Conservation (phyloP, 1,140 invertebrate species). For the Mya arenaria region DNA sequence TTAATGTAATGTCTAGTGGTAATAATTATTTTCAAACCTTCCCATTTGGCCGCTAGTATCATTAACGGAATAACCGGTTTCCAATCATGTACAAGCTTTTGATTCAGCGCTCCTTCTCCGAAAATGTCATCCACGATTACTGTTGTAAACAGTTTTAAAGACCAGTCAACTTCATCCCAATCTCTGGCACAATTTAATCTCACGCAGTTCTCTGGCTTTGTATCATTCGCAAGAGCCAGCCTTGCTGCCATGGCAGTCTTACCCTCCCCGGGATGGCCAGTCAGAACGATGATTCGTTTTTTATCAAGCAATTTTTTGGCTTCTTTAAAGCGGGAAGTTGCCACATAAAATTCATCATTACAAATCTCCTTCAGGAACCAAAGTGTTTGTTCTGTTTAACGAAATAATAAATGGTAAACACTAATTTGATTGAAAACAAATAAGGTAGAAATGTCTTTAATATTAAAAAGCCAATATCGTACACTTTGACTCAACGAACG, state of each 20-base stretch:
- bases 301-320: neutral
- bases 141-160: conserved; percentile 3
- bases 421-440: too few relatives aligned
- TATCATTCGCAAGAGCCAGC: neutral
- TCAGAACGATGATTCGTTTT: neutral
- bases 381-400: too few relatives aligned
- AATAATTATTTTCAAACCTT: neutral
- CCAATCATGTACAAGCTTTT: neutral
- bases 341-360: neutral
- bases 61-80: neutral
- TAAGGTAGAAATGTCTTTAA: too few relatives aligned
- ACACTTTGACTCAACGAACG: too few relatives aligned
- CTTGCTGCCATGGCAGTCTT: conserved; percentile 34
- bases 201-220: neutral
- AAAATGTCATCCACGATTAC: conserved; percentile 45
- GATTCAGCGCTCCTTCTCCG: conserved; percentile 19
- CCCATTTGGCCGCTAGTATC: neutral
- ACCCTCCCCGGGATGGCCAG: conserved; percentile 34
- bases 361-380: neutral
- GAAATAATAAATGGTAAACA: too few relatives aligned
- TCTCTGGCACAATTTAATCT: neutral
- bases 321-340: neutral
- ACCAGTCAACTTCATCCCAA: conserved; percentile 4
- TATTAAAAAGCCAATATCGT: too few relatives aligned
- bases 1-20: conserved; percentile 34